A percentile compares a stretch with the other conserved stretches of the same genome.
phyloP scores from a whole-genome alignment of 1,140 invertebrate genomes.

The Drosophila hydei region DNA sequence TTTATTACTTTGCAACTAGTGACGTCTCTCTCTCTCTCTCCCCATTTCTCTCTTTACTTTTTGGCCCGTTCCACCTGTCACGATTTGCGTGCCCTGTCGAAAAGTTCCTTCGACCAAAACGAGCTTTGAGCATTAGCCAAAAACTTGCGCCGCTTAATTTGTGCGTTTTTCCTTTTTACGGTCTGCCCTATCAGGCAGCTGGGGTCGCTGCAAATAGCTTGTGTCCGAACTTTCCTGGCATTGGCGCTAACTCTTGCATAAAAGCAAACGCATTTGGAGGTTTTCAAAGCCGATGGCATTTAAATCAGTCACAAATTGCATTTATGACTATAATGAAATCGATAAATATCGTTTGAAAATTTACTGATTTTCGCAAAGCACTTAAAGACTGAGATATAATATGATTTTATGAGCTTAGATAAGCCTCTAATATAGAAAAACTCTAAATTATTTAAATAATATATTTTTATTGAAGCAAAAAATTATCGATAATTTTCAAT shows the following conservation, averaged over 20 bases:
- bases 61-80: constrained; percentile 10
- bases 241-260: too few species aligned
- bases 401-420: background rate
- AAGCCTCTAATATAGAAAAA: too few species aligned
- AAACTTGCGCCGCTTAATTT: constrained; percentile 51
- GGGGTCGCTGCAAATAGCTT: too few species aligned
- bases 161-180: background rate
- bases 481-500: too few species aligned
- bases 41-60: constrained; percentile 1
- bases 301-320: background rate
- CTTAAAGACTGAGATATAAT: too few species aligned
- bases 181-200: background rate
- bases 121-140: constrained; percentile 59
- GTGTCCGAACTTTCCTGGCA: background rate
- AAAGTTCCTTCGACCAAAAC: constrained; percentile 48
- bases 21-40: background rate
- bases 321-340: background rate
- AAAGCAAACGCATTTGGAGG: too few species aligned
- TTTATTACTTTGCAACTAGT: constrained; percentile 61
- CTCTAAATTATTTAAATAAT: too few species aligned
- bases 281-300: background rate
- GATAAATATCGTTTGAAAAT: background rate
- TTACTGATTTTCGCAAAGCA: background rate
- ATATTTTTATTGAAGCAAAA: too few species aligned
- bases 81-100: constrained; percentile 23